Evolutionary conservation across 2,113 vertebrate species (phyloP), one percentile per base, ranked within the genome.

Genomic region (Hemicordylus capensis): DNA sequence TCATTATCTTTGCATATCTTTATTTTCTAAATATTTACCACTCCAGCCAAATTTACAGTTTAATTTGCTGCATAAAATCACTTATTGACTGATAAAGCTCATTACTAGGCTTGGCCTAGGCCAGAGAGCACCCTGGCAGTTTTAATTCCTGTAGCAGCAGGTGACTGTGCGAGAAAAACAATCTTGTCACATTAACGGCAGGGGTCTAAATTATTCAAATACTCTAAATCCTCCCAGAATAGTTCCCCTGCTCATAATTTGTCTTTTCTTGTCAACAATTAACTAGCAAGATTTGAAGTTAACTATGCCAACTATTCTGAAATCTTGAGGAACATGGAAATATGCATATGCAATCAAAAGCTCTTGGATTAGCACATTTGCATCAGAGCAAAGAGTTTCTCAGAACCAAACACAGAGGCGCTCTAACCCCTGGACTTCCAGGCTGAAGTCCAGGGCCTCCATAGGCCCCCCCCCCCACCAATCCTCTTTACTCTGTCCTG

Each of bases 141-240:
- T 97, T 97, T 98, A 98, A 98, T 98, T 98, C 96, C 89, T 97
- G 95, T 95, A 98, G 95, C 98, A 98, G 98, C 97, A 93, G 97
- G 98, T 96, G 97, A 96, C 97, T 97, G 95, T 87, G 91, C 94
- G 97, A 99, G 98, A 99, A 97, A 98, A 98, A 98, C 99, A 97
- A 96, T 97, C 97, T 97, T 99, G 98, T 98, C 98, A 99, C 96
- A 90, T 96, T 96, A 97, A 96, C 98, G 94, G 97, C 96, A 90
- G 98, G 97, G 97, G 97, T 97, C 97, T 98, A 98, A 99, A 99
- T 99, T 99, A 99, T 99, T 98, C 98, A 99, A 98, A 98, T 98
- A 98, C 97, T 97, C 97, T 97, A 98, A 98, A 98, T 99, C 98
- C 97, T 97, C 97, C 95, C 96, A 96, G 95, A 97, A 97, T 96